phyloP scores from a whole-genome alignment of 2,113 vertebrate species.

The Papio anubis region DNA sequence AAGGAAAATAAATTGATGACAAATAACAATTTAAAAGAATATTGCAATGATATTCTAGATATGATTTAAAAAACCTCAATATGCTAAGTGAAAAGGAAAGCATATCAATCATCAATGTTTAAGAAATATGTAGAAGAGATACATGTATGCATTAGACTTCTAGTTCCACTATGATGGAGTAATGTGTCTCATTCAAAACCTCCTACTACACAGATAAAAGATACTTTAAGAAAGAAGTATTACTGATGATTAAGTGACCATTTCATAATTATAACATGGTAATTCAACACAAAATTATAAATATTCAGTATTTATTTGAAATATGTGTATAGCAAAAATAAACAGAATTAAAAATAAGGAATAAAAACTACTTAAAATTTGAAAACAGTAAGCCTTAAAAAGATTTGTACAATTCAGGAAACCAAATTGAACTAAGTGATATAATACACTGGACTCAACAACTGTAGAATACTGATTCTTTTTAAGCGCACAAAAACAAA shows the following conservation, averaged over 20 bases:
- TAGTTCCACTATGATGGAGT: not conserved
- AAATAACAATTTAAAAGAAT: not conserved
- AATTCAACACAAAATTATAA: not conserved
- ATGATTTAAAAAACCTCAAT: not conserved
- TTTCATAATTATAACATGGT: not conserved
- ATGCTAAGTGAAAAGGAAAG: not conserved
- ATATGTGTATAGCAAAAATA: not conserved
- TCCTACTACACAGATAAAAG: not conserved
- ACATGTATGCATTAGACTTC: not conserved
- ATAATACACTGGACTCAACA: not conserved
- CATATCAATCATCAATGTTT: not conserved
- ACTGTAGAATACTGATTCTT: not conserved
- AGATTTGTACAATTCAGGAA: not conserved
- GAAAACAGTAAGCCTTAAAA: not conserved
- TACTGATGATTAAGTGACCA: not conserved
- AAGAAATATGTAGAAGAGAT: not conserved
- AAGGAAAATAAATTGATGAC: not conserved
- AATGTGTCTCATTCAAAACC: not conserved
- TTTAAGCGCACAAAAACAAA: not conserved
- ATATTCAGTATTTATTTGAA: slow-evolving; percentile 1
- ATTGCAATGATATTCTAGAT: not conserved
- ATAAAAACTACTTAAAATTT: not conserved
- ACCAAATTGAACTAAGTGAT: not conserved
- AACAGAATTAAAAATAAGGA: not conserved
- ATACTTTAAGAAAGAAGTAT: not conserved